Evolutionary conservation across 2,888 invertebrate genomes (phyloP), one percentile per base, ranked within the genome.

Genomic region (Diarsia rubi): DNA sequence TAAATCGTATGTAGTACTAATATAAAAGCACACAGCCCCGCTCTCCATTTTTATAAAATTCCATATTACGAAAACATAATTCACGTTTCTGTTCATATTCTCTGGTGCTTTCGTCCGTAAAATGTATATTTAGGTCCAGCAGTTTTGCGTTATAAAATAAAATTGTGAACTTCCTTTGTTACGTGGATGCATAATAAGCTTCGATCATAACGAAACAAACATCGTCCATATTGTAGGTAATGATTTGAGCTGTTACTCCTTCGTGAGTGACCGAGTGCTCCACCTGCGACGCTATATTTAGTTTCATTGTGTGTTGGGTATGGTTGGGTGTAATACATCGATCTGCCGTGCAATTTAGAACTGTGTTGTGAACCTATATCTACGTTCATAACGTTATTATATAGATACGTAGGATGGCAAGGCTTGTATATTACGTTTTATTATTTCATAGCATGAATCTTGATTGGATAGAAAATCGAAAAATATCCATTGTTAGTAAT

Each of bases 251-350:
- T 89, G 88, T 89, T 90, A 88, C 89, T 91, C 91, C 91, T 91
- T 91, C 90, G 90, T 90, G 88, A 91, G 89, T 88, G 91, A 88
- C 90, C 89, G 91, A 88, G 90, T 91, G 90, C 91, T 92, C 92
- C 92, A 93, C 92, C 93, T 93, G 93, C 90, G 89, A 78, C 86
- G 91, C 95, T 96, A 96, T 95, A 95, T 94, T 95, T 96, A 96
- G 95, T 92, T 91, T 92, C 94, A 95, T 95, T 96, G 95, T 95
- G 92, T 93, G 93, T 91, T 93, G 92, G 90, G 90, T 90, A 91
- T 92, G 91, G 93, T 91, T 93, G 92, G 90, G 90, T 90, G 92
- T 92, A 91, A 91, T 91, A 92, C 92, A 94, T 93, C 91, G 92
- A 92, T 92, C 91, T 91, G 90, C 90, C 90, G 89, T 86, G 87